These are phyloP conservation scores for Gopherus evgoodei DNA, from an alignment of 2,113 vertebrate species.

Conservation along the genomic window DNA sequence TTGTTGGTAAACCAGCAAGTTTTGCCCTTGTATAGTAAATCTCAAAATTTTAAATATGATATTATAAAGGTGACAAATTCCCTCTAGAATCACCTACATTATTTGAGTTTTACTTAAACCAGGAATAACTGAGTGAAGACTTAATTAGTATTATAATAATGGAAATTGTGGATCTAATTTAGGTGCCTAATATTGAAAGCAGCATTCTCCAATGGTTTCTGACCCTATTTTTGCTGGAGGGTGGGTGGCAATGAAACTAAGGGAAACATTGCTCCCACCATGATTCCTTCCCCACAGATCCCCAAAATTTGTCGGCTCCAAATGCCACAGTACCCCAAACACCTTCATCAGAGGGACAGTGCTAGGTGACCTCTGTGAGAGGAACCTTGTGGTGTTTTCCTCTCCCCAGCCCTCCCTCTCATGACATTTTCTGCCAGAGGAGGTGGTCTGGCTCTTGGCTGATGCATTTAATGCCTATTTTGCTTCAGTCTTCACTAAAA, in stretches of 20 bases:
- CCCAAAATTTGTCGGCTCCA: background rate
- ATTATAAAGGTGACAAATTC: constrained; percentile 16
- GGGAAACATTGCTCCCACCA: background rate
- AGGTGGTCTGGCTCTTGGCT: background rate
- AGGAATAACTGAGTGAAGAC: background rate
- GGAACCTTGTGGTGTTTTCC: background rate
- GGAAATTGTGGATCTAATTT: background rate
- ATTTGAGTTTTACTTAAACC: background rate
- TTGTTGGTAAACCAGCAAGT: constrained; percentile 14
- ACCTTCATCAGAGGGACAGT: background rate
- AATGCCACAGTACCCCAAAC: background rate
- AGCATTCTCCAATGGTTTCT: background rate
- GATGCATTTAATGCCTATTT: background rate
- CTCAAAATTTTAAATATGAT: constrained; percentile 28
- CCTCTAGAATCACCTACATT: background rate
- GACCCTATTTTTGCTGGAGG: background rate
- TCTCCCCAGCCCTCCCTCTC: background rate
- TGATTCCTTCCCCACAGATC: background rate
- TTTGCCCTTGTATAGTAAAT: constrained; percentile 48
- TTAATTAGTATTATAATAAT: accelerated
- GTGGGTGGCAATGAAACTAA: background rate
- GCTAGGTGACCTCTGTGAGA: background rate
- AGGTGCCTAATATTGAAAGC: background rate
- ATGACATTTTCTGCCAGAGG: background rate
- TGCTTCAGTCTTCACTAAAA: background rate